Evolutionary conservation across 2,797 vertebrate genomes (phyloP), one percentile per base, ranked within the genome.

Genomic region (Sardinella longiceps): DNA sequence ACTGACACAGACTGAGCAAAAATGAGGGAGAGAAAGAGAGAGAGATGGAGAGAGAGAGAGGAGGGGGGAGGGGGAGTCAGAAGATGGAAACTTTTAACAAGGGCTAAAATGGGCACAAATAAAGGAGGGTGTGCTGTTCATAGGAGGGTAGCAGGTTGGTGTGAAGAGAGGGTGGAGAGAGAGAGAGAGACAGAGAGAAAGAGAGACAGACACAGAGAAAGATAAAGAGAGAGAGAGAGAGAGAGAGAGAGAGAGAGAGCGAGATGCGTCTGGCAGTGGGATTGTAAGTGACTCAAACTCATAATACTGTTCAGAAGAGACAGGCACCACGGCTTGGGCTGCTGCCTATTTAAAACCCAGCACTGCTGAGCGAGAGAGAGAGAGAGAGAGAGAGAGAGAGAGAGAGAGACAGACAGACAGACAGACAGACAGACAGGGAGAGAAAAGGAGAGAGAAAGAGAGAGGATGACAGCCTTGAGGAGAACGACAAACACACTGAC

Each of bases 11-110:
- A 60, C 56, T 45, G 60, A 14, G 50, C 0, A 77, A 0, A 45
- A 46, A 83, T 46, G 23, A 48, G 70, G n/a, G 81, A 37, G 15
- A 56, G 46, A 30, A 33, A 37, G 80, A 66, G 48, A 20, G 48
- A 74, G 81, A 77, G 77, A 30, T 50, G 37, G 50, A 56, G 77
- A 81, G 48, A 50, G 56, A 58, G n/a, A 58, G n/a, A 58, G 7
- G 1, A n/a, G 56, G 56, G 11, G 23, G n/a, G 51, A 51, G 46
- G 46, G 46, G 46, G 43, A 7, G 43, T 45, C 50, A 51, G 5
- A 53, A 53, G 51, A 53, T 53, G 51, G 51, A 53, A 23, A 53
- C 51, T 53, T 53, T 53, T 53, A 53, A 53, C 51, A 53, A 53
- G 20, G 3, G 51, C 51, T 53, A 18, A 53, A 53, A 53, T 53